Percentiles rank a stretch among this genome's conserved stretches.
Evolutionary conservation across 2,113 vertebrate species (phyloP).

Genomic region (Calypte anna): DNA sequence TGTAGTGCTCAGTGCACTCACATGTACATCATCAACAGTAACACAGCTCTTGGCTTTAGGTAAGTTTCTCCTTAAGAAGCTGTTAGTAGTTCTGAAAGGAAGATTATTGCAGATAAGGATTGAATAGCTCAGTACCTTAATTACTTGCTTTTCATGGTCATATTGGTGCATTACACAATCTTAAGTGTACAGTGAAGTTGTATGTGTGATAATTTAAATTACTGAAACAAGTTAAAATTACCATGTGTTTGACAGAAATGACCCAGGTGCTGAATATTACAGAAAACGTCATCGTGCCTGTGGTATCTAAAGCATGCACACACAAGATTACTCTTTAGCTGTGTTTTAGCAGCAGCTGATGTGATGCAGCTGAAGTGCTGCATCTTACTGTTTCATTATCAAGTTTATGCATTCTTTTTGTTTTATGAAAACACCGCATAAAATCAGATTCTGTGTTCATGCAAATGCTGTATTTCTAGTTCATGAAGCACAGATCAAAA

Average conservation of each 20-base stretch:
- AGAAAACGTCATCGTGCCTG: background rate
- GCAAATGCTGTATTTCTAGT: background rate
- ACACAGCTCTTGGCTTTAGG: background rate
- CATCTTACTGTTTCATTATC: background rate
- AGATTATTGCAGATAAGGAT: background rate
- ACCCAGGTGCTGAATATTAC: background rate
- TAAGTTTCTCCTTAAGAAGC: background rate
- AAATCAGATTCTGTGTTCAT: background rate
- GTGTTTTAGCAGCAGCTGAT: background rate
- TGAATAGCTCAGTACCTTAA: background rate
- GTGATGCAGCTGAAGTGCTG: background rate
- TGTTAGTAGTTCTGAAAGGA: background rate
- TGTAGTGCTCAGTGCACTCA: background rate
- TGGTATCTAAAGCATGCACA: background rate
- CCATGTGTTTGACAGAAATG: background rate
- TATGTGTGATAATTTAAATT: background rate
- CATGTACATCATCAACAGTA: background rate
- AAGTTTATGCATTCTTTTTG: background rate
- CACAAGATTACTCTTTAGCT: background rate
- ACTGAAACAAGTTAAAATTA: slow-evolving; percentile 16
- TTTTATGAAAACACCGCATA: background rate
- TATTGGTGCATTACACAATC: background rate
- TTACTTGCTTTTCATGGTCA: background rate
- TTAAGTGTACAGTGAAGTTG: background rate
- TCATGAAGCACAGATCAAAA: background rate